Base-by-base conservation (phyloP, 2,888 invertebrate species). In the Lasioglossum leucozonium region DNA sequence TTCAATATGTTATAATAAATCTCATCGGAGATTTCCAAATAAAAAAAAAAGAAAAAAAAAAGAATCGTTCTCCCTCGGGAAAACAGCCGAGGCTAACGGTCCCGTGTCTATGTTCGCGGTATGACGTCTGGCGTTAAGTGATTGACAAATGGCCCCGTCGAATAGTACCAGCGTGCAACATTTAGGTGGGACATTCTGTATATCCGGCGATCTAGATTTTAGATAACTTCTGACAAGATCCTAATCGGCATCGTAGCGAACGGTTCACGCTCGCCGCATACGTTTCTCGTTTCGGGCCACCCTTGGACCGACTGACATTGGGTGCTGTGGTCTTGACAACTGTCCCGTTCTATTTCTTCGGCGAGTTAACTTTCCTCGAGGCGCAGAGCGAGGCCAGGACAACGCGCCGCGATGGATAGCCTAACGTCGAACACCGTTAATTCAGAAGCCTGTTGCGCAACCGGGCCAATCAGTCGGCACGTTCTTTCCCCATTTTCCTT, bases 401-500 rank as follows among this genome's bases (percentile, higher is more conserved):
- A n/a, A 55, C 51, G 51, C 51, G 51, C 0, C 51, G 51, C 51
- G 51, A 0, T 8, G 55, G 11, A n/a, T 10, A 11, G n/a, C 26
- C 26, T 13, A 62, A 62, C 62, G 13, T 26, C 62, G 16, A 13
- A 30, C 62, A 26, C 69, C 69, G 76, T 77, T 81, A 81, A 81
- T 72, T 72, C n/a, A n/a, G n/a, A 51, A 10, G 30, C 16, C 30
- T 4, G 72, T 81, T 77, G 77, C 40, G 65, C 77, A 81, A 81
- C 40, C 71, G 18, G 42, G 51, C 55, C 69, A 71, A 77, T 77
- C 75, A 30, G 58, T 55, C n/a, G 34, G 74, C 22, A 55, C 30
- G 37, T 71, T 71, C 71, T 42, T 26, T 55, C 37, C 40, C 51
- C 37, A 42, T 72, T 72, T 62, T 62, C 62, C 62, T 30, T 62